Percentiles rank a stretch among this genome's conserved stretches.
Evolutionary conservation across 2,888 invertebrate species (phyloP).

Genomic region (Uropetala carovei): DNA sequence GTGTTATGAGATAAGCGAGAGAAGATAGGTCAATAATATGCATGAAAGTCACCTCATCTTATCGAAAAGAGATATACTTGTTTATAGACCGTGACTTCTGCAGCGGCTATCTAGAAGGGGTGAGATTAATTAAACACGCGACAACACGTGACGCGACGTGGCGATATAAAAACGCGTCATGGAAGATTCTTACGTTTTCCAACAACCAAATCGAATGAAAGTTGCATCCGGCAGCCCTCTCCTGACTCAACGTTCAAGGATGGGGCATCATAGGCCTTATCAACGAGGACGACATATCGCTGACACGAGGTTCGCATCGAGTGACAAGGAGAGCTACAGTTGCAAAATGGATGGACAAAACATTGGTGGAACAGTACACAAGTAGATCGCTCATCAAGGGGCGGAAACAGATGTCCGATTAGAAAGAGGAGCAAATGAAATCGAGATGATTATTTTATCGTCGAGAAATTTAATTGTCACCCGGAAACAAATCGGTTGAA

Average conservation of each 20-base stretch:
- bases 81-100: neutral
- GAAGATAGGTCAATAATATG: constrained; percentile 5
- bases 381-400: constrained; percentile 16
- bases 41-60: neutral
- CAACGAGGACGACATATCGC: neutral
- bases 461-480: too few relatives aligned
- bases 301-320: neutral
- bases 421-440: neutral
- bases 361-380: neutral
- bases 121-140: constrained; percentile 13
- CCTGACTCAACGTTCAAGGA: neutral
- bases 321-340: constrained; percentile 4
- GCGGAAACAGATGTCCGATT: constrained; percentile 2
- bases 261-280: neutral
- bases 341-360: constrained; percentile 27
- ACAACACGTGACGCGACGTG: neutral
- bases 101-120: neutral
- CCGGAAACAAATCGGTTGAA: too few relatives aligned
- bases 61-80: neutral
- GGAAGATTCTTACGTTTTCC: constrained; percentile 23
- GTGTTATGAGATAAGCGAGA: neutral
- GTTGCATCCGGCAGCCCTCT: neutral
- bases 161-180: constrained; percentile 44
- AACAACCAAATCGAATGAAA: neutral
- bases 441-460: neutral